Percentiles rank a stretch among this genome's conserved stretches.
phyloP scores from a whole-genome alignment of 2,888 invertebrate species.

The Leistus spinibarbis region DNA sequence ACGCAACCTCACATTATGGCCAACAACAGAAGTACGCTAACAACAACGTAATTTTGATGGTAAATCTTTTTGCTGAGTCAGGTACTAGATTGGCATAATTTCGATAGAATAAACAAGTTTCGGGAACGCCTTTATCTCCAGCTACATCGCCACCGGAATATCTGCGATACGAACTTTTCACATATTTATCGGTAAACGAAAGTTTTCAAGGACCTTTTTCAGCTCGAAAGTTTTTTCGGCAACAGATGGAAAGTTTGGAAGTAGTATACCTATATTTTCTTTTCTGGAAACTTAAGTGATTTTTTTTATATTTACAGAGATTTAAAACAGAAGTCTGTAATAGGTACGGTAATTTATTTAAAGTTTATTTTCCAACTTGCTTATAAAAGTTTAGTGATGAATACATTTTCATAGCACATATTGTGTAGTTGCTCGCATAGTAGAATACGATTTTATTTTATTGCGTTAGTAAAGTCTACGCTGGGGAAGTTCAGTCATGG shows the following conservation, averaged over 20 bases:
- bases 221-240: neutral
- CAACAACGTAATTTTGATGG: neutral
- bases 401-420: neutral
- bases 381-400: neutral
- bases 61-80: neutral
- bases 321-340: too few relatives aligned
- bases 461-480: too few relatives aligned
- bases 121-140: neutral
- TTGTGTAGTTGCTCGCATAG: too few relatives aligned
- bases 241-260: neutral
- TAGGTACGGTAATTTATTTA: too few relatives aligned
- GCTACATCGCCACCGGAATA: neutral
- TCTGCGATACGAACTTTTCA: neutral
- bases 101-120: too few relatives aligned
- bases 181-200: neutral
- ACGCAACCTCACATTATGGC: neutral
- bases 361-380: neutral
- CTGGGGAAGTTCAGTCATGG: too few relatives aligned
- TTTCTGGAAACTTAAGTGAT: too few relatives aligned
- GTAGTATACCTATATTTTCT: too few relatives aligned
- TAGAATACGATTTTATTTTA: too few relatives aligned
- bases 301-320: too few relatives aligned
- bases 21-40: neutral
- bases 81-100: neutral
- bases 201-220: neutral